Evolutionary conservation across 1,140 invertebrate genomes (phyloP), one percentile per base, ranked within the genome.

Genomic region (Achatina immaculata): DNA sequence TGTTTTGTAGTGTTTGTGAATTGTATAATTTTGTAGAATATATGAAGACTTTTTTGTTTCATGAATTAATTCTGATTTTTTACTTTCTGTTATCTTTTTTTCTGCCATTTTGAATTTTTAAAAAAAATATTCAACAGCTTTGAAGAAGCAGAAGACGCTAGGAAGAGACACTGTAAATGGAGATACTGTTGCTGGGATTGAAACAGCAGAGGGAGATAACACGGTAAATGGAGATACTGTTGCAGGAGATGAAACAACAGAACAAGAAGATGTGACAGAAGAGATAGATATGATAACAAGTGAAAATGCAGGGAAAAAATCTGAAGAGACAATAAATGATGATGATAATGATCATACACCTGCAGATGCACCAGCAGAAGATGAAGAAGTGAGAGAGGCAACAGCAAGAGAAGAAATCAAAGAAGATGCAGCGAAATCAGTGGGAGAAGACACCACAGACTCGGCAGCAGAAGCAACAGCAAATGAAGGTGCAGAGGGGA

Each of bases 291-390:
- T 55, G 34, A 45, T 21, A 38, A 31, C 34, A 43, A 28, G 36
- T 19, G 45, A 75, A 72, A 40, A 45, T 19, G 76, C 2, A 2
- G 24, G 21, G 55, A 34, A 0, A 69, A 21, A 28, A 34, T 16
- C 40, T 55, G 78, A 68, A 38, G 28, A 48, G 48, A 42, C 81
- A 48, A 1, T 21, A 51, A 58, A 51, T 3, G 40, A 75, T 42
- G 71, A 75, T 31, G n/a, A 45, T 6, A 0, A 14, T 21, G 43
- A 48, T 24, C n/a, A 80, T 19, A 45, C 65, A 38, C 16, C 19
- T 21, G 31, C 3, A 68, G 24, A 0, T 19, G 11, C 9, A 62
- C 7, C 14, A 62, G 48, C 19, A 58, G 51, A 38, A 43, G 45
- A 36, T 9, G 43, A 58, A 2, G 28, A 36, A 1, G 0, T n/a